Base-by-base conservation (phyloP, 2,888 invertebrate species). In the Meteorus cinctellus region DNA sequence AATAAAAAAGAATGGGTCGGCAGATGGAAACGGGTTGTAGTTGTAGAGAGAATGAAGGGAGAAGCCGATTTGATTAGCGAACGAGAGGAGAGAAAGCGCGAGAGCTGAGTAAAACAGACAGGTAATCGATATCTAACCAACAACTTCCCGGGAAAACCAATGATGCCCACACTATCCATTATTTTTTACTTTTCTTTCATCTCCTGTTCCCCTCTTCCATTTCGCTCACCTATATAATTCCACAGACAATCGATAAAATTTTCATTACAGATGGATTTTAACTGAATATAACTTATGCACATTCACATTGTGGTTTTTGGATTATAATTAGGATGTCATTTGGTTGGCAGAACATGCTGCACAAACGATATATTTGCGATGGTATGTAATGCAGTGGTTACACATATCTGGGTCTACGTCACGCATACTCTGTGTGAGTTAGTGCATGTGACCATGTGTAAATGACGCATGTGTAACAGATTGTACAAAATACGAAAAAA, bases 71-170 rank as follows among this genome's bases (percentile, higher is more conserved):
- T 41, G 59, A 72, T 36, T 19, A 62, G 27, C 45, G 45, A 62
- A 62, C 51, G 16, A 72, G 10, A 62, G 24, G 8, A 62, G 62
- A 36, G 24, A 60, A 63, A 6, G 34, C n/a, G 6, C 63, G 5
- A 10, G 48, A 68, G 34, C 31, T 36, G 70, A 29, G 59, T 24
- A 60, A 70, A 70, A 70, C 19, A n/a, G 70, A 72, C 72, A 48
- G 72, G 45, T 62, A 72, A 72, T 72, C 72, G 59, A 72, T 72
- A 72, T 72, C 29, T 45, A 45, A 62, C 45, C 29, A 62, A 62
- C 62, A 62, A 45, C 31, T 72, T 62, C 45, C 62, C 27, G 41
- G 72, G 48, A 36, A 72, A 72, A 60, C 19, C 31, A 45, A 19
- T 19, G 55, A 24, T 41, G 36, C 41, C 41, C 12, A 41, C 41